Base-by-base conservation (phyloP, 2,888 invertebrate species). In the Drosophila picticornis region DNA sequence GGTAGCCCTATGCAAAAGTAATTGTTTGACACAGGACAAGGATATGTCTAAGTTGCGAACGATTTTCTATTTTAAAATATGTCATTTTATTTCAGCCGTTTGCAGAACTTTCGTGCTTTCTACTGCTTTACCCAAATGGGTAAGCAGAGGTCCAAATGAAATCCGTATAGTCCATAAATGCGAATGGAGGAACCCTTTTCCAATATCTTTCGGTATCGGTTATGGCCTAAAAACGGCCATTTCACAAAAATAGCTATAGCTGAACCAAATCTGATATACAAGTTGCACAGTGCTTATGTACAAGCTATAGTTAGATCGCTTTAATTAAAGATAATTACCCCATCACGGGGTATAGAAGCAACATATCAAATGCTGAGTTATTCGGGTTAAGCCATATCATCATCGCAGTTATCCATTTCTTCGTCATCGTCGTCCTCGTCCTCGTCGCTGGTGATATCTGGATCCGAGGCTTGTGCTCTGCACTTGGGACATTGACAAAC, bases 391-490 rank as follows among this genome's bases (percentile, higher is more conserved):
- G 69, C 46, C 88, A 88, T 84, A 9, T 76, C 66, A 56, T 85
- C 83, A 22, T 91, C 85, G 59, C 89, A 84, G 11, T 90, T 85
- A 32, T 88, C 89, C 79, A 90, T 89, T 29, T 90, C 90, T 52
- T 91, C 90, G 27, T 94, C 94, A 10, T 91, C 89, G 27, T 94
- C 94, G 16, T 94, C 94, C 4, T 95, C 94, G 27, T 95, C 96
- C 80, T 97, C 97, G 75, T 97, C 97, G 79, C 97, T 97, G 13
- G 98, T 98, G 74, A 95, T 95, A 91, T 98, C 97, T 0, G 96
- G 96, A 86, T 98, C 96, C 11, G 95, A 94, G 0, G 95, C 94
- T 92, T 98, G 96, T 1, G 94, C 92, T 62, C 94, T 92, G 93
- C 99, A 99, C 86, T 96, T 97, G 10, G 95, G 94, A 93, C 99